Evolutionary conservation across 2,797 vertebrate species (phyloP), one percentile per base, ranked within the genome.

Genomic region (Bradypus variegatus): DNA sequence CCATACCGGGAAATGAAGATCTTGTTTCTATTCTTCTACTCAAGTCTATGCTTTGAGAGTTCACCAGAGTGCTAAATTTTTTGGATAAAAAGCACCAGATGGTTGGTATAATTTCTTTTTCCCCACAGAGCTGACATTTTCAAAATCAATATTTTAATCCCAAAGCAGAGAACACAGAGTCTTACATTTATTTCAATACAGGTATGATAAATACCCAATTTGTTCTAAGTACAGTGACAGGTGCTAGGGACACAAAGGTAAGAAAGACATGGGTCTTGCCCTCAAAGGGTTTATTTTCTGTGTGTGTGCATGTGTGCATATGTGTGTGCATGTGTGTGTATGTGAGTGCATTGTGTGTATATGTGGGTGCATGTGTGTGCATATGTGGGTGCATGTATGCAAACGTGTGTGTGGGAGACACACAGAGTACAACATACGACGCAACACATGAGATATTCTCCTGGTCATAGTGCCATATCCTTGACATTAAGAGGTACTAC

Each of bases 91-190:
- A 87, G 81, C 58, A 8, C 60, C 93, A 95, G 95, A 86, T 93
- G 94, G 88, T 27, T 50, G 48, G 77, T n/a, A n/a, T 38, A 12
- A 23, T 38, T 60, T 21, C 55, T 86, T 85, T 67, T 29, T 33
- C 53, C 5, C 86, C 19, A 75, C 65, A 88, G 31, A 92, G 69
- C 67, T 91, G 88, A 94, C 75, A 86, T 78, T 91, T 92, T 78
- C 36, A 53, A 91, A 90, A 91, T 93, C 93, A 88, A 41, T 92
- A 92, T 91, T 89, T 93, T 82, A 88, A 91, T 69, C 60, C 53
- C 70, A 55, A 77, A n/a, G 31, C 3, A 23, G 82, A 82, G 60
- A 91, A 79, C 18, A 45, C 9, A 38, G 78, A 80, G 55, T 81
- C 38, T 48, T 50, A n/a, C 69, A 27, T 93, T 75, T 50, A 29